Percentiles rank a stretch among this genome's conserved stretches.
Conservation (phyloP, 1,140 invertebrate species). For the Chironomus striatipennis region DNA sequence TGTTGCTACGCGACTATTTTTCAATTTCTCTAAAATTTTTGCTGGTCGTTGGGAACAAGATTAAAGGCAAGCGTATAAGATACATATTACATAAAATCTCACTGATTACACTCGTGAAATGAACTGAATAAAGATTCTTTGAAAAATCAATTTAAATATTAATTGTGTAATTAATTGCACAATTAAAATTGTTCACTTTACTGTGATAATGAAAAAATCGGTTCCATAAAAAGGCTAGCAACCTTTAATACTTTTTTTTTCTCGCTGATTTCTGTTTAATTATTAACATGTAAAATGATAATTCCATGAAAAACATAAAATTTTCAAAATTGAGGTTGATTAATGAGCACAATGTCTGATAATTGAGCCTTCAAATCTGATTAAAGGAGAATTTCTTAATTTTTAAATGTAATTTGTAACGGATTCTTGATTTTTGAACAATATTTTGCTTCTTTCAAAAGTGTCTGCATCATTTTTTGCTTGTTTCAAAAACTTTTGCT, state of each 20-base stretch:
- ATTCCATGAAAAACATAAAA: no score
- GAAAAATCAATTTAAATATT: slow-evolving; percentile 8
- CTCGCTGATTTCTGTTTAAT: background rate
- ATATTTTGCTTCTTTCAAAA: no score
- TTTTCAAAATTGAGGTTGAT: no score
- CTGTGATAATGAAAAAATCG: background rate
- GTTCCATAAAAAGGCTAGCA: no score
- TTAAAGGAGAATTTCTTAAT: no score
- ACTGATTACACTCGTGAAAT: background rate
- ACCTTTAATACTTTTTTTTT: background rate
- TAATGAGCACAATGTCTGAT: no score
- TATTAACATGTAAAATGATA: no score
- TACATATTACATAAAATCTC: background rate
- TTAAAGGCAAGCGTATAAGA: background rate
- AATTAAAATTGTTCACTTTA: background rate
- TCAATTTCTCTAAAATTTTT: background rate
- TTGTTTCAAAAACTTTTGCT: no score
- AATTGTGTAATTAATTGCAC: slow-evolving; percentile 9
- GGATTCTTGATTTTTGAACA: no score
- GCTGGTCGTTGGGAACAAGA: background rate
- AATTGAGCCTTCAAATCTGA: no score
- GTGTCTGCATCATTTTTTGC: no score
- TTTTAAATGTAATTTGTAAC: no score
- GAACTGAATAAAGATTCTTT: background rate
- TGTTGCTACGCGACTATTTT: background rate